Base-by-base conservation (phyloP, 2,888 invertebrate genomes). In the Tanypteryx hageni region DNA sequence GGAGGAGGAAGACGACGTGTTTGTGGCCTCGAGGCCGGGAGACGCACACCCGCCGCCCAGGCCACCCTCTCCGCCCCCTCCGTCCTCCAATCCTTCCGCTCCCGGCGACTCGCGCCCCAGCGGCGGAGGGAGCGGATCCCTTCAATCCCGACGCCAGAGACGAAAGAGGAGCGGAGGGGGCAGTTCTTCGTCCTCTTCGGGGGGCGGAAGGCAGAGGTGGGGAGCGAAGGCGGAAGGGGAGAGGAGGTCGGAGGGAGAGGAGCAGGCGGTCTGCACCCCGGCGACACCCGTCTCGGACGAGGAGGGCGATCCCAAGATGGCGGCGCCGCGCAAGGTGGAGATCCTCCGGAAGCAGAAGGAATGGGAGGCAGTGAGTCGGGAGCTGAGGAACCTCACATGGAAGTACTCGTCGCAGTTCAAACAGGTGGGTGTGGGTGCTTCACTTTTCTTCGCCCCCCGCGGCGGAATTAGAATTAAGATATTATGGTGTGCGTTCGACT, bases 1-100 rank as follows among this genome's bases (percentile, higher is more conserved):
- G 44, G 89, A 89, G 27, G 89, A 89, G n/a, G 89, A 89, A n/a
- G 89, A 89, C 89, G 89, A 89, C 61, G 89, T 89, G 16, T 89
- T 89, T 64, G 89, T 89, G 27, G 64, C 64, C 27, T 64, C 64
- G 11, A 64, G 89, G n/a, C 61, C 89, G 18, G 64, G 64, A 10
- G 64, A 68, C 59, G 64, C 64, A 3, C 89, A 89, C 18, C 86
- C 86, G 18, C 86, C 86, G 44, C 89, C 89, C 18, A 89, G 89
- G 64, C 89, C 89, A 0, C 89, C 89, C 18, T 89, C 89, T 9
- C 89, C 89, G 4, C 89, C 89, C 18, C 89, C 89, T 4, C 89
- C 89, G 14, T 64, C 89, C 18, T 18, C 89, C 64, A 64, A 61
- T 10, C 44, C 59, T 27, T 44, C 61, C 31, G 64, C 31, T 18